Percentiles rank a stretch among this genome's conserved stretches.
phyloP scores from a whole-genome alignment of 2,797 vertebrate genomes.

The Falco rusticolus region DNA sequence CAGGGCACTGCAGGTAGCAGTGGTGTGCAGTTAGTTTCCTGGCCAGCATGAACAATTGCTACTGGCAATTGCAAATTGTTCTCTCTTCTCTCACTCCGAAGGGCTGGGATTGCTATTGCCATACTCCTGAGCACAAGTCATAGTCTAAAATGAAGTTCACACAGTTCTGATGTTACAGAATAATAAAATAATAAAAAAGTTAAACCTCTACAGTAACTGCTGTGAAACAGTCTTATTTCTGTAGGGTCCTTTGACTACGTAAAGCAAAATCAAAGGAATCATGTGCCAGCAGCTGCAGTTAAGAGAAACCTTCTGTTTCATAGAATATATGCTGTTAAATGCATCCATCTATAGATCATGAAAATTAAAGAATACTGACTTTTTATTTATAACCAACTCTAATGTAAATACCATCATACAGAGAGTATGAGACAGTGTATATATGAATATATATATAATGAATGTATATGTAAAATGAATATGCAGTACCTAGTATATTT shows the following conservation, averaged over 20 bases:
- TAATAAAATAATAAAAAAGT: not conserved
- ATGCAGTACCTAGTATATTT: accelerated
- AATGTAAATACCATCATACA: not conserved
- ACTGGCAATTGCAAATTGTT: not conserved
- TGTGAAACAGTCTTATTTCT: not conserved
- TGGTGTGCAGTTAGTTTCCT: not conserved
- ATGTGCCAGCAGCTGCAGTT: not conserved
- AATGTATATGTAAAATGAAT: no score
- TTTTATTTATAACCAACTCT: not conserved
- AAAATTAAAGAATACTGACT: not conserved
- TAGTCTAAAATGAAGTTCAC: not conserved
- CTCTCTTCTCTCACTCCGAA: not conserved
- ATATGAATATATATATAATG: no score
- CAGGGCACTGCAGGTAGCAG: not conserved
- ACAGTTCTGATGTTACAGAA: not conserved
- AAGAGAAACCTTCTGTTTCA: not conserved
- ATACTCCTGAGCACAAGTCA: not conserved
- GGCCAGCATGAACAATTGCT: not conserved
- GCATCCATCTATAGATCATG: not conserved
- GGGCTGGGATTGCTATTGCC: not conserved
- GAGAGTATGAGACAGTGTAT: not conserved
- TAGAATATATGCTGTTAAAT: not conserved
- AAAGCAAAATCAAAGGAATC: not conserved
- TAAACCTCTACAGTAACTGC: not conserved
- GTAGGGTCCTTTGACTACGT: not conserved